phyloP scores from a whole-genome alignment of 2,797 vertebrate genomes.

The Somateria mollissima region DNA sequence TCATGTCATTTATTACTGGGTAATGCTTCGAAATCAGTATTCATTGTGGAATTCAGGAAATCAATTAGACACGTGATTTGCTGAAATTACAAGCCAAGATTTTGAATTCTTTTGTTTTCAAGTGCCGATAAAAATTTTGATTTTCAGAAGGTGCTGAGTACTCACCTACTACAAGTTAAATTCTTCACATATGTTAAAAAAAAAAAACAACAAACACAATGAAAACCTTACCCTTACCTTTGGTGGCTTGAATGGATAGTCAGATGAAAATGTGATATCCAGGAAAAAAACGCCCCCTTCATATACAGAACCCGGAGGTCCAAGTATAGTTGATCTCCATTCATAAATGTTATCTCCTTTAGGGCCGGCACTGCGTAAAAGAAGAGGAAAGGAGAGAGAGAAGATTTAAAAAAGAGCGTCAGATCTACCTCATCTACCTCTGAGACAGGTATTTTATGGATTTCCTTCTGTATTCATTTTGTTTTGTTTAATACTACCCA shows the following conservation, averaged over 20 bases:
- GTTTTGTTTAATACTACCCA: not conserved
- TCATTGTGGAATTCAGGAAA: not conserved
- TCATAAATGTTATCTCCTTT: conserved; percentile 90
- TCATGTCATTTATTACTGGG: not conserved
- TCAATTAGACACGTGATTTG: not conserved
- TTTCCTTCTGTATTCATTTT: not conserved
- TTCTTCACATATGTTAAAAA: not conserved
- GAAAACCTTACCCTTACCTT: conserved; percentile 80
- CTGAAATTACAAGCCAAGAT: not conserved
- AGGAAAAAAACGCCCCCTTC: conserved; percentile 88
- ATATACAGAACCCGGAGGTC: conserved; percentile 87
- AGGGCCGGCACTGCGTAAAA: conserved; percentile 82
- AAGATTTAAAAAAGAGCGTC: conserved; percentile 7
- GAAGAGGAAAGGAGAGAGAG: not conserved
- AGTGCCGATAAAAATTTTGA: not conserved
- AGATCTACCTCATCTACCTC: not conserved
- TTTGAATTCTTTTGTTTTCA: not conserved
- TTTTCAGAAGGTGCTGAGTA: not conserved
- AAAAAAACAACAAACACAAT: not conserved
- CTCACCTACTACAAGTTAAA: not conserved
- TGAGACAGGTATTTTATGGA: not conserved
- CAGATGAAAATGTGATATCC: conserved; percentile 90
- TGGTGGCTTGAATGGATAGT: conserved; percentile 90
- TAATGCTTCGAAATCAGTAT: not conserved
- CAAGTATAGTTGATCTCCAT: conserved; percentile 88